These are phyloP conservation scores for Scaptomyza tumidula DNA, from an alignment of 2,888 invertebrate genomes.

Conservation along the genomic window DNA sequence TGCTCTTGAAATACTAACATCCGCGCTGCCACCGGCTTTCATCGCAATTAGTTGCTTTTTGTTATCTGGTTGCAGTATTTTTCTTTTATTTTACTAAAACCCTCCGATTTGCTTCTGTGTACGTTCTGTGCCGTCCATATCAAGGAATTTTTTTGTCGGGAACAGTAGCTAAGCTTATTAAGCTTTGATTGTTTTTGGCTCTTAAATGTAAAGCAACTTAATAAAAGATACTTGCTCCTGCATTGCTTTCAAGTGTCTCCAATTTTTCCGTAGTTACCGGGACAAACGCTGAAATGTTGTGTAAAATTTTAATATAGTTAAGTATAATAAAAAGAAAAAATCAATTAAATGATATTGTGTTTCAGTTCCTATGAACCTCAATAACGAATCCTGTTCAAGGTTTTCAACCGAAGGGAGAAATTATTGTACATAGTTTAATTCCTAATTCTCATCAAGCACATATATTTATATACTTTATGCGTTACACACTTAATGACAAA, in stretches of 20 bases:
- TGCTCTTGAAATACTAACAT: conserved; percentile 29
- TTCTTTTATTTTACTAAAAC: neutral
- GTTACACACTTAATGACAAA: no score
- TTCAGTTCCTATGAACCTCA: neutral
- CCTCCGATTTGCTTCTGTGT: conserved; percentile 4
- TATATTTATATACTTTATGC: no score
- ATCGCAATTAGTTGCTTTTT: conserved; percentile 25
- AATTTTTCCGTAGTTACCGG: neutral
- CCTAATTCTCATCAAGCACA: no score
- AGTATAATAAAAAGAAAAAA: neutral
- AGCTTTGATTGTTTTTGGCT: neutral
- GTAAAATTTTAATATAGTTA: neutral
- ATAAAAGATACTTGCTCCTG: neutral
- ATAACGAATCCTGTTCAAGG: neutral
- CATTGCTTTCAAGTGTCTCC: neutral
- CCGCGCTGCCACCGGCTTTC: conserved; percentile 33
- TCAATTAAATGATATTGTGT: neutral
- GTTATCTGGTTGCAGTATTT: neutral
- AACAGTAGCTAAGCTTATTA: neutral
- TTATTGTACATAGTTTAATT: no score
- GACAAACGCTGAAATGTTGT: neutral
- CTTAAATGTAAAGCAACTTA: neutral
- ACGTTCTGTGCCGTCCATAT: conserved; percentile 30
- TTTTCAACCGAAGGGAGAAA: neutral
- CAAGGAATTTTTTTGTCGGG: neutral